Evolutionary conservation across 2,797 vertebrate species (phyloP).

Genomic region (Arctocebus calabarensis): DNA sequence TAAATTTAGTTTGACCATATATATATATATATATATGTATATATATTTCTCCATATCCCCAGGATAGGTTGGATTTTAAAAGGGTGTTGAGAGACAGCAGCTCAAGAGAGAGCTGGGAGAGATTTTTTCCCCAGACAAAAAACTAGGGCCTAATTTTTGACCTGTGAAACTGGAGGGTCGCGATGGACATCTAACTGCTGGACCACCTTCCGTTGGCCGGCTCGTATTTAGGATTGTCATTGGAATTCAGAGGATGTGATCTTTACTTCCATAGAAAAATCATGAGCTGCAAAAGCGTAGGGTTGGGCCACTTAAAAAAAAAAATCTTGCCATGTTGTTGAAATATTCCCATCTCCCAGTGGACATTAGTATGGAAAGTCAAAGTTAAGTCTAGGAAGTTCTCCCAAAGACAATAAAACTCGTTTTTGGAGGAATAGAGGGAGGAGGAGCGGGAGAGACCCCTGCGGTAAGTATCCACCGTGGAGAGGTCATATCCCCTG

Average conservation of each 20-base stretch:
- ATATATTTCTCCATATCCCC: background rate
- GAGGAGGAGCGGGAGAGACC: background rate
- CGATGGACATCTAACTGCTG: background rate
- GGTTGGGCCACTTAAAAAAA: conserved; percentile 58
- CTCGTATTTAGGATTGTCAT: background rate
- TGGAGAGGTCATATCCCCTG: background rate
- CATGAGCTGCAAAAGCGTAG: background rate
- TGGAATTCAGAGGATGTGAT: background rate
- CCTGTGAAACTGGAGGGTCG: background rate
- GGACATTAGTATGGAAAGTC: background rate
- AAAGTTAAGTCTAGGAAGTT: background rate
- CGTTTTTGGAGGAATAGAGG: background rate
- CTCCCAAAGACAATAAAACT: background rate
- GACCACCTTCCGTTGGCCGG: background rate
- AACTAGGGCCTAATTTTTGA: background rate
- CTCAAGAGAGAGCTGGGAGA: background rate
- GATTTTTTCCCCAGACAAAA: background rate
- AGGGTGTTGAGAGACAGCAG: background rate
- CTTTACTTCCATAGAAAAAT: conserved; percentile 45
- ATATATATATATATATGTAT: background rate
- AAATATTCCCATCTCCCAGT: background rate
- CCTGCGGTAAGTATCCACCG: background rate
- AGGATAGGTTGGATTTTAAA: conserved; percentile 40
- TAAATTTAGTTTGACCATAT: conserved; percentile 71
- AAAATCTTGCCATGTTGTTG: background rate